Conservation (phyloP, 2,113 vertebrate genomes). For the Pomatorhinus ruficollis region DNA sequence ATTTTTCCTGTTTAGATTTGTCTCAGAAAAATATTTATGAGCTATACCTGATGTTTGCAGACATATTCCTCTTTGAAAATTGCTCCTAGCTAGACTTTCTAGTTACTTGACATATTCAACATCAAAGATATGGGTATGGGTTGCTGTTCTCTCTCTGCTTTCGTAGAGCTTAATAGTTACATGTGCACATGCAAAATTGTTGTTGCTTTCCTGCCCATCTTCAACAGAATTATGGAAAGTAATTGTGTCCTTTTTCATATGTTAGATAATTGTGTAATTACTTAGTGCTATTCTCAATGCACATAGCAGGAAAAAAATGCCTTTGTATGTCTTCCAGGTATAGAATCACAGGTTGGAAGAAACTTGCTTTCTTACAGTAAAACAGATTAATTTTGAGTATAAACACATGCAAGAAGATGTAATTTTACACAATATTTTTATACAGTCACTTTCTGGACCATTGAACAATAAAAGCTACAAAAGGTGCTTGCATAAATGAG, state of each 20-base stretch:
- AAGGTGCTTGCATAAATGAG: not conserved
- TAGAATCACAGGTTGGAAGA: not conserved
- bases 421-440: not conserved
- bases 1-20: not conserved
- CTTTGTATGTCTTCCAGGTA: not conserved
- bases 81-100: not conserved
- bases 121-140: not conserved
- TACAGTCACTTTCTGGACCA: not conserved
- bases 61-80: not conserved
- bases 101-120: not conserved
- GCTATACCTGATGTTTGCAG: not conserved
- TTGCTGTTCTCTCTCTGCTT: not conserved
- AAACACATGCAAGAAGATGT: not conserved
- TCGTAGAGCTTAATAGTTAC: not conserved
- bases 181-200: not conserved
- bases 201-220: not conserved
- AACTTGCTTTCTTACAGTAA: not conserved
- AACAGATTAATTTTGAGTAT: not conserved
- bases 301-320: not conserved
- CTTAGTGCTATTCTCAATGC: not conserved
- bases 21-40: not conserved
- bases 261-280: not conserved
- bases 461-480: not conserved
- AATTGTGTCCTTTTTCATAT: not conserved
- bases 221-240: not conserved